Evolutionary conservation across 2,797 vertebrate genomes (phyloP).

Genomic region (Coreius guichenoti): DNA sequence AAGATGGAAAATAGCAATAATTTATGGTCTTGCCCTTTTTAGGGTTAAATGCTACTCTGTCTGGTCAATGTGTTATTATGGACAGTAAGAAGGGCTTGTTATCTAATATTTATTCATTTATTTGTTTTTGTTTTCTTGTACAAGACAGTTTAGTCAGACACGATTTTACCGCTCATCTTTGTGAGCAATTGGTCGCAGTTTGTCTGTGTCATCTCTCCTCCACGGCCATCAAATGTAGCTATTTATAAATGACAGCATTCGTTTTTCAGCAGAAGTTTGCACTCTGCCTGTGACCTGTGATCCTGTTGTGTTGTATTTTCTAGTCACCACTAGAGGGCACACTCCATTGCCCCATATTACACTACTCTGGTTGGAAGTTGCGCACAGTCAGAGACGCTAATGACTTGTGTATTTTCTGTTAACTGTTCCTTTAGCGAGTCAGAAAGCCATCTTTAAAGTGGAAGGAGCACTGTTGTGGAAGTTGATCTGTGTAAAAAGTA

Average conservation of each 20-base stretch:
- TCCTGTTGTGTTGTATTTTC: not conserved
- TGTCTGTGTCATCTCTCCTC: no score
- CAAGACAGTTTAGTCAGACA: not conserved
- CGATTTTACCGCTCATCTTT: no score
- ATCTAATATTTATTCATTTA: not conserved
- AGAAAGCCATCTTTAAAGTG: conserved; percentile 3
- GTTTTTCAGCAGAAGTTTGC: not conserved
- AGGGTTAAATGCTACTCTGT: not conserved
- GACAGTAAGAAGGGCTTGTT: not conserved
- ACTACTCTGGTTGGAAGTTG: not conserved
- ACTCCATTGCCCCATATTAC: not conserved
- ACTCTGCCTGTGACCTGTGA: not conserved
- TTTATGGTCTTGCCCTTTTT: no score
- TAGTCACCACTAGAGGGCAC: conserved; percentile 17
- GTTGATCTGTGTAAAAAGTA: not conserved
- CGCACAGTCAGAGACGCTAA: not conserved
- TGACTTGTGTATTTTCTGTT: not conserved
- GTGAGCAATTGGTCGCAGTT: not conserved
- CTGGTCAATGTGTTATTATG: not conserved
- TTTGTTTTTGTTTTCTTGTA: conserved; percentile 6
- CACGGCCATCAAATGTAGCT: not conserved
- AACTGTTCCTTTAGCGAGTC: not conserved
- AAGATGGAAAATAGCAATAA: no score
- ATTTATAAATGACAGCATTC: not conserved
- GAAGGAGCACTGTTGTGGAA: not conserved